phyloP scores from a whole-genome alignment of 2,888 invertebrate species.

The Drosophila formosana region DNA sequence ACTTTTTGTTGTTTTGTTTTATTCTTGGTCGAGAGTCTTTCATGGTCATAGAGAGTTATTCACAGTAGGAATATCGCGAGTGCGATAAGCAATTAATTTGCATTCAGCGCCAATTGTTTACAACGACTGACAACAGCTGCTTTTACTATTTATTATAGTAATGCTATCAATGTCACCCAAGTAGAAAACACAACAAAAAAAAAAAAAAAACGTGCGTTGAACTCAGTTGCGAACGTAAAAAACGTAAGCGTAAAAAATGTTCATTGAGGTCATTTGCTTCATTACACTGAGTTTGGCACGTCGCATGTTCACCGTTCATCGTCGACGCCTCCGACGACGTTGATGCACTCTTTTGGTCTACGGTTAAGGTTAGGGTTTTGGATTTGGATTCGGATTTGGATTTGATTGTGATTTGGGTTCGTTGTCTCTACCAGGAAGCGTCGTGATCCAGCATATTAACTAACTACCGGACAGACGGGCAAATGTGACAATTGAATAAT shows the following conservation, averaged over 20 bases:
- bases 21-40: neutral
- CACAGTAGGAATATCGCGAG: neutral
- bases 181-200: neutral
- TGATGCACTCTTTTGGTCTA: slow-evolving; percentile 11
- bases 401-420: neutral
- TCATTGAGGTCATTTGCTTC: slow-evolving; percentile 49
- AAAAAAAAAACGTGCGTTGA: slow-evolving; percentile 51
- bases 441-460: slow-evolving; percentile 51
- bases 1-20: neutral
- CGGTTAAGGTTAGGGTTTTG: neutral
- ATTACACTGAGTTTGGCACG: slow-evolving; percentile 37
- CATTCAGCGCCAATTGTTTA: slow-evolving; percentile 17
- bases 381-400: neutral
- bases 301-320: neutral
- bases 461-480: slow-evolving; percentile 9
- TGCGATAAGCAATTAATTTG: slow-evolving; percentile 19
- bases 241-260: slow-evolving; percentile 10
- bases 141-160: slow-evolving; percentile 9
- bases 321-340: too few relatives aligned
- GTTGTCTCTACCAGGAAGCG: slow-evolving; percentile 35
- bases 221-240: slow-evolving; percentile 30
- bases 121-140: slow-evolving; percentile 5
- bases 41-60: neutral
- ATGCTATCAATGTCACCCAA: slow-evolving; percentile 37
- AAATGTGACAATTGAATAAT: slow-evolving; percentile 26